A percentile compares a stretch with the other conserved stretches of the same genome.
These are phyloP conservation scores for Uria aalge DNA, from an alignment of 2,113 vertebrate genomes.

Conservation along the genomic window DNA sequence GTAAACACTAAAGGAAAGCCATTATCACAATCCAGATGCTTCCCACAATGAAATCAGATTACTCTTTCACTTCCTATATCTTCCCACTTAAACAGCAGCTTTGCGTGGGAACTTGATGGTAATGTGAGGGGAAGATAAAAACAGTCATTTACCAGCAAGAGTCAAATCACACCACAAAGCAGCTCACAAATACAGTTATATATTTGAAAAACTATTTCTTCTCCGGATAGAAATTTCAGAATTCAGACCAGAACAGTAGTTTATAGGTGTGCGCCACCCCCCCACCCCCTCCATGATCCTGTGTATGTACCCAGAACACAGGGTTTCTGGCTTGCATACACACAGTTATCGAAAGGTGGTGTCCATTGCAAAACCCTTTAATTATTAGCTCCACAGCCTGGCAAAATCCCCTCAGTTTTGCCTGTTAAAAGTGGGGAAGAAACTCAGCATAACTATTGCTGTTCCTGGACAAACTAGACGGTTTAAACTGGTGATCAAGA, in stretches of 20 bases:
- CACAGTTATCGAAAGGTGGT: neutral
- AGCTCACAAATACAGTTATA: neutral
- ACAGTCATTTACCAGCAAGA: neutral
- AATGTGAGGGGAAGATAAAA: neutral
- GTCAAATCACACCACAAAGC: neutral
- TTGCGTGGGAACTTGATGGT: neutral
- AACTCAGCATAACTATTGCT: neutral
- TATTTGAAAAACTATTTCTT: neutral
- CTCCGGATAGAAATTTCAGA: neutral
- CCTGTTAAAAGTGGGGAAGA: neutral
- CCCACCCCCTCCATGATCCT: neutral
- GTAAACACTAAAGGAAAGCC: neutral
- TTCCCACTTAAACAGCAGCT: neutral
- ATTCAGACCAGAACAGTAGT: neutral
- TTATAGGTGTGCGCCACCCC: neutral
- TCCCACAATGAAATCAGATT: neutral
- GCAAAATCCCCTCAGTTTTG: neutral
- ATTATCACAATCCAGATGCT: neutral
- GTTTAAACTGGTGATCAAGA: neutral
- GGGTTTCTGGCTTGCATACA: neutral
- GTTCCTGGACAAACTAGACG: neutral
- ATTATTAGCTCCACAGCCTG: neutral
- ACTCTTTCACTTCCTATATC: neutral
- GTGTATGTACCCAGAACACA: neutral
- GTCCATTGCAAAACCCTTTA: neutral